Evolutionary conservation across 2,888 invertebrate genomes (phyloP), one percentile per base, ranked within the genome.

Genomic region (Copidosoma aretas): DNA sequence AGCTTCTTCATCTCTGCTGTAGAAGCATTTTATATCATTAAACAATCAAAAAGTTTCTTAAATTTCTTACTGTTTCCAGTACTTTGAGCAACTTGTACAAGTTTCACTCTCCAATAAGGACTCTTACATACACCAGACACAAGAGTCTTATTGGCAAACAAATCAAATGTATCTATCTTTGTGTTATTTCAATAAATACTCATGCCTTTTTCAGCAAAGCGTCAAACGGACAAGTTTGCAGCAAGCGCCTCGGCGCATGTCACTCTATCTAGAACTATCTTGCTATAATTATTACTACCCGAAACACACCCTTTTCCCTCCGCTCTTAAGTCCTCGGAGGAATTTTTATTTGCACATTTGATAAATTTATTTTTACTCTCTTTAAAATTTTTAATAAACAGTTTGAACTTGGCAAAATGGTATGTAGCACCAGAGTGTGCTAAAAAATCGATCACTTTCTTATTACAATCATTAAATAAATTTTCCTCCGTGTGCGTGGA

Each of bases 361-460:
- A 75, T 75, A 56, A 53, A 56, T 53, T 68, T 64, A 8, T 60
- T 62, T 46, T 73, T 60, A n/a, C 49, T 54, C 21, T 70, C 61
- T 60, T 72, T 60, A 61, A 75, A 73, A 1, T 59, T 64, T 71
- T 70, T 73, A 51, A 74, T 73, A 57, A 72, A 71, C 25, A 32
- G 57, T 54, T 65, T 73, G n/a, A 67, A 70, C 60, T 75, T 76
- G 17, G 73, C 71, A 12, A 75, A 43, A 56, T 75, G 75, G 25
- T 73, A 73, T 19, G 75, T 75, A 17, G 74, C 76, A 4, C 74
- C 75, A 4, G 75, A 76, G 59, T 76, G 72, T 22, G 73, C 75
- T n/a, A 73, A 12, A 58, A 74, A 74, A 41, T 72, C 63, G 8
- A 32, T 32, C 8, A n/a, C n/a, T n/a, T n/a, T n/a, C n/a, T n/a